These are phyloP conservation scores for Agapornis roseicollis DNA, from an alignment of 2,113 vertebrate genomes.

Conservation along the genomic window DNA sequence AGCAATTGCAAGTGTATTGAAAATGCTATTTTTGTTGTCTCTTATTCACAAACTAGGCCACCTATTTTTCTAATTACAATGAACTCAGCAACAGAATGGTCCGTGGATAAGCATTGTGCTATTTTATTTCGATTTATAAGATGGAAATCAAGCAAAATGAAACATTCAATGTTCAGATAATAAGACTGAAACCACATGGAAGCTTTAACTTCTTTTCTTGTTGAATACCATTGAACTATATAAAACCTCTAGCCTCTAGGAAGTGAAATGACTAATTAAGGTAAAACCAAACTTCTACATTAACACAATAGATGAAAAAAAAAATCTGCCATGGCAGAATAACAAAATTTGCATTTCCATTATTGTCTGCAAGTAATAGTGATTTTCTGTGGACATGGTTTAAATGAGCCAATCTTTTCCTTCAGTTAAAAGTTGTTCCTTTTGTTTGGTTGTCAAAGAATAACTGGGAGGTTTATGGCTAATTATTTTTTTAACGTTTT, in stretches of 20 bases:
- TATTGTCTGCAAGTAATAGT: background rate
- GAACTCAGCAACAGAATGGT: background rate
- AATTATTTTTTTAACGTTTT: background rate
- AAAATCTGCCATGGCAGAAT: background rate
- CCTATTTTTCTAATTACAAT: conserved; percentile 43
- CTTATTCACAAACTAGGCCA: conserved; percentile 32
- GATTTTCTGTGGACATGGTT: background rate
- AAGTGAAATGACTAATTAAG: background rate
- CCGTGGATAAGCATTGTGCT: background rate
- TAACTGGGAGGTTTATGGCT: background rate
- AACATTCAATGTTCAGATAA: background rate
- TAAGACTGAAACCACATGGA: background rate
- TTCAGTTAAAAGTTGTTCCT: background rate
- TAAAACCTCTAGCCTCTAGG: background rate
- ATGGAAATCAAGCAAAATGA: background rate
- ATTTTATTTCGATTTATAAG: conserved; percentile 22
- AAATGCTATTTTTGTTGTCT: conserved; percentile 1
- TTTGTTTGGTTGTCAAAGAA: background rate
- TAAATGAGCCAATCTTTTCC: background rate
- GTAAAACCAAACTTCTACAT: background rate
- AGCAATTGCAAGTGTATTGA: background rate
- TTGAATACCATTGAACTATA: background rate
- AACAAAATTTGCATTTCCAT: background rate
- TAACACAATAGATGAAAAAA: background rate
- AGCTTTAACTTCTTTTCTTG: background rate